Evolutionary conservation across 2,113 vertebrate species (phyloP), one percentile per base, ranked within the genome.

Genomic region (Brienomyrus longianalis): DNA sequence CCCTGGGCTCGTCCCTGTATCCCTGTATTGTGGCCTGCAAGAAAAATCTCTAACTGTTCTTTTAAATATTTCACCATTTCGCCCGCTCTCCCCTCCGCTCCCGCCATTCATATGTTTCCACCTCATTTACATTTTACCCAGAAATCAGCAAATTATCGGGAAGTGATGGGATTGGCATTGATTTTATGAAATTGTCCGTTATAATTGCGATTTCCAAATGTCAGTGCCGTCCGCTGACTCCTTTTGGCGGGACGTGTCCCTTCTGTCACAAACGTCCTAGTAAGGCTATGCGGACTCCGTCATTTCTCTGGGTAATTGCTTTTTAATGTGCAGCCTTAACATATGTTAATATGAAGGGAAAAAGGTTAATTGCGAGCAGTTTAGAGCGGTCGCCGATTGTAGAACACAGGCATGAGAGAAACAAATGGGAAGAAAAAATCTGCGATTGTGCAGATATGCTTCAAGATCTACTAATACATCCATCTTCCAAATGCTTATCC

Each of bases 21-120:
- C 91, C 91, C 92, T 92, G 91, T 93, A 93, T 92, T 90, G 90
- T 92, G 91, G 93, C 84, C 91, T 89, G 90, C 92, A 90, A 54
- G 77, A 43, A 74, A 31, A 80, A 88, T 89, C 59, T 11, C 89
- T 80, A 56, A 80, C 92, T 91, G 92, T 92, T 92, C 13, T 89
- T 89, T 56, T 39, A n/a, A 83, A 83, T 56, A 83, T 83, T 89
- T 89, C 17, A 84, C 23, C 43, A 45, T 45, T 83, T 43, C 17
- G 8, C 56, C 56, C 21, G 31, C 70, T 0, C 35, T 15, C 62
- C 23, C 54, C 27, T 86, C 45, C 15, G 19, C 19, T 62, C 66
- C 77, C 6, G 35, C 52, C 17, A 56, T 74, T 89, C 45, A 11
- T 31, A 47, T 54, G 19, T 84, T 50, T 80, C 70, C 27, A 11